phyloP scores from a whole-genome alignment of 1,140 invertebrate genomes.

The Drosophila parabipectinata region DNA sequence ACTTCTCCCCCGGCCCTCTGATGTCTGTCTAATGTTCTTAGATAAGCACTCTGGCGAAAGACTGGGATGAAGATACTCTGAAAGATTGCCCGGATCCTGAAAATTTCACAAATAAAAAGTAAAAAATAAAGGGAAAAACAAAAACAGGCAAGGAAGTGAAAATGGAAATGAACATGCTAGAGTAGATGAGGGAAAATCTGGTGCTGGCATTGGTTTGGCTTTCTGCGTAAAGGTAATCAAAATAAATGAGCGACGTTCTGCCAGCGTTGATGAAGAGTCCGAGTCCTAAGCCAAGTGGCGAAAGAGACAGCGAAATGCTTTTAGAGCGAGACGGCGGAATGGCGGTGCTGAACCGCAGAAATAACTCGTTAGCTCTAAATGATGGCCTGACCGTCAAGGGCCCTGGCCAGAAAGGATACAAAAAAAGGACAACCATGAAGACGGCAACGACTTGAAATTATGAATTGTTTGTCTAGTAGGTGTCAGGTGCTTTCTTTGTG shows the following conservation, averaged over 20 bases:
- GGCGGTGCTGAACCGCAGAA: slow-evolving; percentile 40
- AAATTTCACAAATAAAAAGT: slow-evolving; percentile 14
- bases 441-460: slow-evolving; percentile 44
- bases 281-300: background rate
- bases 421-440: slow-evolving; percentile 25
- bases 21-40: slow-evolving; percentile 3
- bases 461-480: slow-evolving; percentile 59
- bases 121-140: slow-evolving; percentile 4
- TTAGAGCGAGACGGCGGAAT: slow-evolving; percentile 4
- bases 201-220: slow-evolving; percentile 48
- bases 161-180: slow-evolving; percentile 42
- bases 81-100: slow-evolving; percentile 33
- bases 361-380: slow-evolving; percentile 70
- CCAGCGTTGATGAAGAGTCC: slow-evolving; percentile 56
- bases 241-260: slow-evolving; percentile 80
- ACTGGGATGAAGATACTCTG: slow-evolving; percentile 19
- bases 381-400: slow-evolving; percentile 23
- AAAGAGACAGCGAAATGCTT: slow-evolving; percentile 1
- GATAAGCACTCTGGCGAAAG: slow-evolving; percentile 19
- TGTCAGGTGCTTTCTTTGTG: slow-evolving; percentile 53
- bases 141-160: slow-evolving; percentile 30
- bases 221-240: slow-evolving; percentile 75
- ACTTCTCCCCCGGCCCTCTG: background rate
- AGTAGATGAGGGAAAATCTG: slow-evolving; percentile 39
- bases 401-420: background rate